phyloP scores from a whole-genome alignment of 2,888 invertebrate genomes.

The Clistopyga incitator region DNA sequence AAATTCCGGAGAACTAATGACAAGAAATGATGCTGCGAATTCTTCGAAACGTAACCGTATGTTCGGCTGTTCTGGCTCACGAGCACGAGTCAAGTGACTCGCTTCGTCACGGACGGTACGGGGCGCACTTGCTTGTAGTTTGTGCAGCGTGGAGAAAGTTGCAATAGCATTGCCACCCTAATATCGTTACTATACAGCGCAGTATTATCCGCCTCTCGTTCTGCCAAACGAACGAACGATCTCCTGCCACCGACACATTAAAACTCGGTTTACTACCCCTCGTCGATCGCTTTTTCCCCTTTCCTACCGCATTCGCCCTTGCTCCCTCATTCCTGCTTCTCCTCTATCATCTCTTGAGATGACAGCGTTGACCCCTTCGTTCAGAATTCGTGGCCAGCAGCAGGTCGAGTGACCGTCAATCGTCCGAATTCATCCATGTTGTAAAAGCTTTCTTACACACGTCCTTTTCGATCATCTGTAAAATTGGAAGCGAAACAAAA shows the following conservation, averaged over 20 bases:
- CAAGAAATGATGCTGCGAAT: background rate
- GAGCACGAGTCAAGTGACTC: conserved; percentile 15
- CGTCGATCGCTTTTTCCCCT: background rate
- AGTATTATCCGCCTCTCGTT: conserved; percentile 3
- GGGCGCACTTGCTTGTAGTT: background rate
- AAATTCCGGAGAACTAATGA: background rate
- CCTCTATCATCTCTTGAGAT: conserved; percentile 3
- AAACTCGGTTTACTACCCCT: conserved; percentile 23
- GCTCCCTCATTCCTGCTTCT: background rate
- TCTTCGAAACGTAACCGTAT: conserved; percentile 6
- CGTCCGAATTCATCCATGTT: background rate
- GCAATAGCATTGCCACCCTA: conserved; percentile 12
- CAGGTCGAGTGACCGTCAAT: background rate
- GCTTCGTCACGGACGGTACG: conserved; percentile 2
- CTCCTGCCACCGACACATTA: conserved; percentile 9
- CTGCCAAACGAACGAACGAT: background rate
- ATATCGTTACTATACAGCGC: background rate
- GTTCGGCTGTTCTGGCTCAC: conserved; percentile 5
- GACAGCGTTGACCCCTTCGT: conserved; percentile 5
- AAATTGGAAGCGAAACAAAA: background rate
- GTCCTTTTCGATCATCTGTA: background rate
- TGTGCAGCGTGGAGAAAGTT: conserved; percentile 1
- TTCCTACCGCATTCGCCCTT: background rate
- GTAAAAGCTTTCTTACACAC: background rate
- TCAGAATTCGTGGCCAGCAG: background rate